Evolutionary conservation across 1,140 invertebrate species (phyloP).

Genomic region (Calliopsis andreniformis): DNA sequence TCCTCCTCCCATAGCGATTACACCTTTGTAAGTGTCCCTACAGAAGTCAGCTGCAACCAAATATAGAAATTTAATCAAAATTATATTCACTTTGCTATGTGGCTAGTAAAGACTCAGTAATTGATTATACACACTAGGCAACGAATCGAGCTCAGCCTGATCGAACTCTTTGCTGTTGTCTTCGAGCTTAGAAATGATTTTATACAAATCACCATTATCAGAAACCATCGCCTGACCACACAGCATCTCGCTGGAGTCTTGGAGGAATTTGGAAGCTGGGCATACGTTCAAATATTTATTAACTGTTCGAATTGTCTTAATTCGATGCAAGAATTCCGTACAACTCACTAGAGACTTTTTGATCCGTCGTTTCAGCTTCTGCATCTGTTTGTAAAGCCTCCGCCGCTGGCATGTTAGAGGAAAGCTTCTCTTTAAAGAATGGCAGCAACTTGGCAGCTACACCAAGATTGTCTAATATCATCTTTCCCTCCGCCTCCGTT

Average conservation of each 20-base stretch:
- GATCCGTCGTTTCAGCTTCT: slow-evolving; percentile 4
- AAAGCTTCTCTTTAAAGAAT: slow-evolving; percentile 75
- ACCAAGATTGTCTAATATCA: slow-evolving; percentile 77
- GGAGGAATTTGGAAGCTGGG: slow-evolving; percentile 75
- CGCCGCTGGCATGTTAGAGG: slow-evolving; percentile 42
- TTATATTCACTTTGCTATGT: neutral
- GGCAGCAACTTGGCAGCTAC: slow-evolving; percentile 79
- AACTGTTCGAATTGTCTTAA: neutral
- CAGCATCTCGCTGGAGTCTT: slow-evolving; percentile 82
- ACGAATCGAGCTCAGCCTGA: slow-evolving; percentile 79
- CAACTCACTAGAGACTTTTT: slow-evolving; percentile 60
- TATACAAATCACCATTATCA: slow-evolving; percentile 79
- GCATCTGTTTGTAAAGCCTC: slow-evolving; percentile 3
- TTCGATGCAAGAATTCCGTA: slow-evolving; percentile 3
- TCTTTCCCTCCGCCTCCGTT: slow-evolving; percentile 78
- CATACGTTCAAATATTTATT: slow-evolving; percentile 17
- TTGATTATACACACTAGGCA: slow-evolving; percentile 82
- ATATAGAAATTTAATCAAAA: neutral
- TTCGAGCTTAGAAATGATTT: slow-evolving; percentile 80
- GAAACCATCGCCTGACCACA: slow-evolving; percentile 83
- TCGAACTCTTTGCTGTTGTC: slow-evolving; percentile 82
- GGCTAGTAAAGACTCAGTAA: neutral
- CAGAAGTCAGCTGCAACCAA: slow-evolving; percentile 83
- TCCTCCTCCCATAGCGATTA: slow-evolving; percentile 83
- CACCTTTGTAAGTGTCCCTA: slow-evolving; percentile 83